A percentile compares a stretch with the other conserved stretches of the same genome.
phyloP scores from a whole-genome alignment of 2,113 vertebrate genomes.

The Myrmophylax atrothorax region DNA sequence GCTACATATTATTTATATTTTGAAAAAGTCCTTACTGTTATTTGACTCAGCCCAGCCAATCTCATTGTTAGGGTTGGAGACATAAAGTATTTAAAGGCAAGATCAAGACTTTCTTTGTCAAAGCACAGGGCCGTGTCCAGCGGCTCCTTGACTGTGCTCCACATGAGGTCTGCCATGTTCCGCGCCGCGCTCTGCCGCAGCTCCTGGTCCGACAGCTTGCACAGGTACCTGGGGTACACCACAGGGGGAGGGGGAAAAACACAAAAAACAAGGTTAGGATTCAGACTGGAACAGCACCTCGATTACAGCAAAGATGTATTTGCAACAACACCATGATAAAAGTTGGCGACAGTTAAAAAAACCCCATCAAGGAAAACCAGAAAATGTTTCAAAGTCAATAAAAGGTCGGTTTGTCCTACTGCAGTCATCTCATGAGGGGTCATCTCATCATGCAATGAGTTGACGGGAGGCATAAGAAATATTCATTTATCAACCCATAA shows the following conservation, averaged over 20 bases:
- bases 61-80: slow-evolving; percentile 98
- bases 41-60: slow-evolving; percentile 97
- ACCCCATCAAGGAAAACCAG: background rate
- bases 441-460: background rate
- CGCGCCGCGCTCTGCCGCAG: slow-evolving; percentile 96
- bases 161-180: slow-evolving; percentile 99
- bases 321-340: background rate
- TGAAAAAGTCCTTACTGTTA: slow-evolving; percentile 86
- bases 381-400: background rate
- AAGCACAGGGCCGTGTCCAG: slow-evolving; percentile 97
- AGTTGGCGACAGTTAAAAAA: background rate
- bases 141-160: slow-evolving; percentile 99
- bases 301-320: background rate
- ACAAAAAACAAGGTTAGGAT: background rate
- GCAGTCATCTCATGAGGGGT: background rate
- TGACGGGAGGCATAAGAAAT: background rate
- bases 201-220: slow-evolving; percentile 97
- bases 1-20: background rate
- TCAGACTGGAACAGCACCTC: background rate
- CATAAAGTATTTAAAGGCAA: slow-evolving; percentile 99
- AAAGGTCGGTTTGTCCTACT: background rate
- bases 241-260: background rate
- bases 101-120: slow-evolving; percentile 98
- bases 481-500: background rate
- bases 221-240: slow-evolving; percentile 87